phyloP scores from a whole-genome alignment of 1,140 invertebrate species.

The Pseudomyrmex pallidus region DNA sequence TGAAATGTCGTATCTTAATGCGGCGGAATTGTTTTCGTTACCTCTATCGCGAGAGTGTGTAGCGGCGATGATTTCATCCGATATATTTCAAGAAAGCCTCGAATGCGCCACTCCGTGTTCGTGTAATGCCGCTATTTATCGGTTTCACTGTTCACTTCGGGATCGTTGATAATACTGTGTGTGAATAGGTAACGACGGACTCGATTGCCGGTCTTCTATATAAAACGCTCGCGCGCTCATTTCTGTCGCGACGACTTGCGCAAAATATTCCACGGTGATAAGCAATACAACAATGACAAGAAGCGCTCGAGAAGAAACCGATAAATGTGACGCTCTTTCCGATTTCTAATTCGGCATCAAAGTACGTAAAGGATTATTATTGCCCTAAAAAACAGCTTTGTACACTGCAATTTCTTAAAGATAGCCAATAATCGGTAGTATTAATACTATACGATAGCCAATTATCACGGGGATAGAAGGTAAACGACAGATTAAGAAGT shows the following conservation, averaged over 20 bases:
- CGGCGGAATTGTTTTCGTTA: conserved; percentile 53
- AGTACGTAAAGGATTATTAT: neutral
- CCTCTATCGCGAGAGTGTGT: conserved; percentile 24
- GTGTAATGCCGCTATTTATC: conserved; percentile 17
- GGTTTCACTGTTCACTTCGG: conserved; percentile 4
- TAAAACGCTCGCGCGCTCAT: neutral
- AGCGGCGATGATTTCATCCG: conserved; percentile 50
- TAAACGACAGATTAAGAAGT: conserved; percentile 62
- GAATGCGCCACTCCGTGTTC: neutral
- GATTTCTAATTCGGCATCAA: neutral
- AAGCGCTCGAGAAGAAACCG: neutral
- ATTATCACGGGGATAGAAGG: conserved; percentile 43
- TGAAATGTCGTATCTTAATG: conserved; percentile 41
- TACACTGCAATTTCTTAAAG: neutral
- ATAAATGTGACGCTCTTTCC: no score
- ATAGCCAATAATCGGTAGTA: neutral
- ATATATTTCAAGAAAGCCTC: conserved; percentile 9
- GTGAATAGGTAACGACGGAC: neutral
- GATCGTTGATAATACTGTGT: neutral
- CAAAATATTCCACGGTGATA: neutral
- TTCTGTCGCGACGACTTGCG: neutral
- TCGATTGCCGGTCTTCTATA: neutral
- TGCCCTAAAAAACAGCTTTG: neutral
- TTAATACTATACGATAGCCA: conserved; percentile 16
- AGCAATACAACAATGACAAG: conserved; percentile 10